Base-by-base conservation (phyloP, 1,140 invertebrate species). In the Drosophila tropicalis region DNA sequence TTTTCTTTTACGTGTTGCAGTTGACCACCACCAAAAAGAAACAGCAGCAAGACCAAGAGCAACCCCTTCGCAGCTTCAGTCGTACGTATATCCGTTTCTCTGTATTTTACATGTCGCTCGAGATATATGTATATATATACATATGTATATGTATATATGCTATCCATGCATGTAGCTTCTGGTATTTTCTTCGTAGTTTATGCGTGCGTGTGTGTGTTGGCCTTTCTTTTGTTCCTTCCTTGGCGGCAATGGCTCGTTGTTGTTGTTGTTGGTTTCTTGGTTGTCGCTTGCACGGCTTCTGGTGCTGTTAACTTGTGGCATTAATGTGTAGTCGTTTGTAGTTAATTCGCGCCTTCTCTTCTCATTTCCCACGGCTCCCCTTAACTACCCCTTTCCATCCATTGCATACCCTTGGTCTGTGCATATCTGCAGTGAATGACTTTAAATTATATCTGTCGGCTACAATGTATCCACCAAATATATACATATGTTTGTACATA, bases 251-350 rank as follows among this genome's bases (percentile, higher is more conserved):
- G 58, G 44, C 22, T 65, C 56, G 29, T 62, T 56, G n/a, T 34
- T 44, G 54, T 34, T 44, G 54, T 51, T 36, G 64, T 70, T 62
- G 41, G 44, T 40, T 34, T 15, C n/a, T 79, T 67, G 40, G 71
- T 67, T 67, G 76, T 67, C 83, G 79, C 76, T 86, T 86, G 83
- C 83, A 87, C 83, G 83, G 83, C 83, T 87, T 87, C 83, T 87
- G 84, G 83, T 87, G 79, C 87, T 87, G 79, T 87, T 87, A 83
- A 89, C 80, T 89, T 87, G 84, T 87, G 84, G 76, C 84, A 89
- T 87, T 87, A 87, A 87, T 87, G 84, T 87, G 80, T 89, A 89
- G 84, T 87, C 84, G 84, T 87, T 87, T 87, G 84, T 84, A 89
- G 84, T 89, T 89, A 87, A 87, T 87, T 87, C 84, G 84, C 77